Percentiles rank a stretch among this genome's conserved stretches.
These are phyloP conservation scores for Prorops nasuta DNA, from an alignment of 1,140 invertebrate species.

Conservation along the genomic window DNA sequence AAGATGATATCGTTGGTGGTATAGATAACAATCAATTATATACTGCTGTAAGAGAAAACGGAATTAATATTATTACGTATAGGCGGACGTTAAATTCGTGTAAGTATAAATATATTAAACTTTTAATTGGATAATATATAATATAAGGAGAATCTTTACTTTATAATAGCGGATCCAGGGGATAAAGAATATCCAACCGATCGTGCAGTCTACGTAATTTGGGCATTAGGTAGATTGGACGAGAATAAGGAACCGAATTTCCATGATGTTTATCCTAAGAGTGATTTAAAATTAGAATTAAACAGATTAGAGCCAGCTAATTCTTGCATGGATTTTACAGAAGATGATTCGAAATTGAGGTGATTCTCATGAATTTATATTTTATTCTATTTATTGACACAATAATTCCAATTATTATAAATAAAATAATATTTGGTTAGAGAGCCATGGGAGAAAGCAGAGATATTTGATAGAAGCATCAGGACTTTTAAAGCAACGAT, in stretches of 20 bases:
- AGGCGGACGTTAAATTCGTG: slow-evolving; percentile 70
- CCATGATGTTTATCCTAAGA: slow-evolving; percentile 78
- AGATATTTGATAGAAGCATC: slow-evolving; percentile 76
- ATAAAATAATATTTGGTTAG: no score
- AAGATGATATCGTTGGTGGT: slow-evolving; percentile 75
- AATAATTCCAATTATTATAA: no score
- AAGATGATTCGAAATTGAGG: slow-evolving; percentile 38
- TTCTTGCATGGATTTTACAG: slow-evolving; percentile 72
- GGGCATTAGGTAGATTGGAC: slow-evolving; percentile 82
- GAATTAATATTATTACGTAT: slow-evolving; percentile 77
- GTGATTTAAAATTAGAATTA: slow-evolving; percentile 67
- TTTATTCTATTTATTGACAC: no score
- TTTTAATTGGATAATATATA: no score
- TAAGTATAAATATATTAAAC: slow-evolving; percentile 58
- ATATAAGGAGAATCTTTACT: slow-evolving; percentile 14
- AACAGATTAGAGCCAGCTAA: slow-evolving; percentile 63
- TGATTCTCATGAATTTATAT: no score
- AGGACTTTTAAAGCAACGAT: slow-evolving; percentile 73
- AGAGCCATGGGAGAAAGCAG: slow-evolving; percentile 72
- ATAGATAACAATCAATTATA: slow-evolving; percentile 76
- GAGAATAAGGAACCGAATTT: slow-evolving; percentile 77
- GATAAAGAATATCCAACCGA: slow-evolving; percentile 75
- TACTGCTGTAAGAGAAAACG: slow-evolving; percentile 68
- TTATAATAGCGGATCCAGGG: slow-evolving; percentile 68
- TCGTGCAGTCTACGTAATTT: slow-evolving; percentile 69